Percentiles rank a stretch among this genome's conserved stretches.
Evolutionary conservation across 2,888 invertebrate genomes (phyloP).

Genomic region (Chesias legatella): DNA sequence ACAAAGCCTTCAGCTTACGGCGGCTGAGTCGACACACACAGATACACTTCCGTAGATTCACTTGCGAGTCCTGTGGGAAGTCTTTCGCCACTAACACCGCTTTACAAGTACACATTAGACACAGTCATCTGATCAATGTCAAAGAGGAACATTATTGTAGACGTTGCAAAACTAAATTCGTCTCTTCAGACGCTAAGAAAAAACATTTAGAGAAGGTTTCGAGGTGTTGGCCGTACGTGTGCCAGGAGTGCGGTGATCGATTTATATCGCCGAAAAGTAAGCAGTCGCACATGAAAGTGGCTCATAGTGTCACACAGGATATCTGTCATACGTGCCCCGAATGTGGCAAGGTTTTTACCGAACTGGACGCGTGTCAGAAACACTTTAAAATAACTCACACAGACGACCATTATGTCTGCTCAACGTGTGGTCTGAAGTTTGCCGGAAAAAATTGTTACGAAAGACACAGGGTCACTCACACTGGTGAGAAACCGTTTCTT

Average conservation of each 20-base stretch:
- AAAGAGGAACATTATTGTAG: slow-evolving; percentile 41
- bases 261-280: slow-evolving; percentile 64
- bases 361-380: slow-evolving; percentile 10
- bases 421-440: slow-evolving; percentile 19
- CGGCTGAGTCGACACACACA: slow-evolving; percentile 2
- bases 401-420: slow-evolving; percentile 13
- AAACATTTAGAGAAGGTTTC: slow-evolving; percentile 49
- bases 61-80: slow-evolving; percentile 49
- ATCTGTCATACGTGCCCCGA: slow-evolving; percentile 29
- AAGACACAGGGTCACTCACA: slow-evolving; percentile 20
- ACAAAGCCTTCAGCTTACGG: slow-evolving; percentile 25
- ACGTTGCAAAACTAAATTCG: slow-evolving; percentile 58
- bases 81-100: slow-evolving; percentile 58
- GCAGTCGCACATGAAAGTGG: slow-evolving; percentile 43
- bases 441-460: slow-evolving; percentile 9
- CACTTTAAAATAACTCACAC: slow-evolving; percentile 20
- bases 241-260: slow-evolving; percentile 55
- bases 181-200: slow-evolving; percentile 43
- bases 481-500: slow-evolving; percentile 19
- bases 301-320: slow-evolving; percentile 37
- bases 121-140: slow-evolving; percentile 42
- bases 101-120: slow-evolving; percentile 52
- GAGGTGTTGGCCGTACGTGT: slow-evolving; percentile 56
- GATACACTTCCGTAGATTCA: not conserved
- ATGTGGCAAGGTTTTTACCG: slow-evolving; percentile 12